phyloP scores from a whole-genome alignment of 2,888 invertebrate genomes.

The Escarpia spicata region DNA sequence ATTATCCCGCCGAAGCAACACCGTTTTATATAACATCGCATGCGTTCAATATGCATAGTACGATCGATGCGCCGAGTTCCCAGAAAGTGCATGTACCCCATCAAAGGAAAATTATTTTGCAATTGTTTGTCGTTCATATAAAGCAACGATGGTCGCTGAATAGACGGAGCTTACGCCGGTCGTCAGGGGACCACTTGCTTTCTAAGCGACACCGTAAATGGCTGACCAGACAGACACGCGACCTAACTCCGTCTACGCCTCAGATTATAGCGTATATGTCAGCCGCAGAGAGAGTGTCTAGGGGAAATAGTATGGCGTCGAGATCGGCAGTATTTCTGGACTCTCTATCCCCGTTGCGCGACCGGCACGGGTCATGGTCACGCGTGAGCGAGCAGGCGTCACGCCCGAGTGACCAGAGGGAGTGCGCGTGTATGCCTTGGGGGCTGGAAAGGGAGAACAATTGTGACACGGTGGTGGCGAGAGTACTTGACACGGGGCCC shows the following conservation, averaged over 20 bases:
- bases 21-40: background rate
- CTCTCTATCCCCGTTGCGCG: background rate
- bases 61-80: background rate
- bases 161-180: background rate
- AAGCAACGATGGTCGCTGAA: background rate
- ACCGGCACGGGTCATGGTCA: background rate
- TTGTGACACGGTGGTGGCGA: background rate
- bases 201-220: conserved; percentile 6
- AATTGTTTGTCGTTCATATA: background rate
- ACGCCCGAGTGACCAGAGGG: background rate
- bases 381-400: background rate
- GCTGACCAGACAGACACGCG: background rate
- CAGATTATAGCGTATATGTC: background rate
- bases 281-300: background rate
- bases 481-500: background rate
- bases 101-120: conserved; percentile 9
- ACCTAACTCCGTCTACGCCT: background rate
- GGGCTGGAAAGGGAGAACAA: background rate
- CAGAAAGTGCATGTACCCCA: background rate
- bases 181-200: background rate
- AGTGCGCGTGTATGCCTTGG: background rate
- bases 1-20: conserved; percentile 2
- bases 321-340: background rate
- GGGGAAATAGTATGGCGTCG: background rate
- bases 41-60: background rate